Conservation (phyloP, 2,888 invertebrate species). For the Girardia tigrina region DNA sequence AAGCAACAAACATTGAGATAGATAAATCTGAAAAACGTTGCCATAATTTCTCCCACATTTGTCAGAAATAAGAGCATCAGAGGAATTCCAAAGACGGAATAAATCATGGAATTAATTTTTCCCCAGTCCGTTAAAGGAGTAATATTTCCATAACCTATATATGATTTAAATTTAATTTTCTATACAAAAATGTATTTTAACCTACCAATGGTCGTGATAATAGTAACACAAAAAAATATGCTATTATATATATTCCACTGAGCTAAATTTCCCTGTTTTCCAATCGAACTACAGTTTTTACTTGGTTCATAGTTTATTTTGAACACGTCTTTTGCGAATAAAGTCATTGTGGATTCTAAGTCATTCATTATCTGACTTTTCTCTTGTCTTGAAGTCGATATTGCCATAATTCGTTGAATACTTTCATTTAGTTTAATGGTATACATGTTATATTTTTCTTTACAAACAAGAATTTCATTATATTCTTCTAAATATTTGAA, state of each 20-base stretch:
- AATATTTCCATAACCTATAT: slow-evolving; percentile 49
- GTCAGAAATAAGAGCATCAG: slow-evolving; percentile 53
- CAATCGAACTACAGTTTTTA: slow-evolving; percentile 25
- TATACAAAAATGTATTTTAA: too few relatives aligned
- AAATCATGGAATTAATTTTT: slow-evolving; percentile 49
- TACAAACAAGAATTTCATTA: slow-evolving; percentile 41
- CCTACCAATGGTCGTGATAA: neutral
- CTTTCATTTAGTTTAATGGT: neutral
- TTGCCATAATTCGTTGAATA: neutral
- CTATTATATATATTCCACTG: neutral
- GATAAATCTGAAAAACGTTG: slow-evolving; percentile 52
- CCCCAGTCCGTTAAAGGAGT: slow-evolving; percentile 50
- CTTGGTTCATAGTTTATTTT: neutral
- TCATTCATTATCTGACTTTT: neutral
- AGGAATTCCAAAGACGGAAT: slow-evolving; percentile 52
- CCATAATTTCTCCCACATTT: slow-evolving; percentile 53
- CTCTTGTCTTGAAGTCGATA: neutral
- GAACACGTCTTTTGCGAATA: neutral
- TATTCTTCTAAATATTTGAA: slow-evolving; percentile 48
- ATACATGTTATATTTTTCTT: neutral
- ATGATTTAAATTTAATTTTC: too few relatives aligned
- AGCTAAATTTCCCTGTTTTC: neutral
- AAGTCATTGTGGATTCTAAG: neutral
- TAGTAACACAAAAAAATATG: slow-evolving; percentile 7
- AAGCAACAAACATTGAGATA: slow-evolving; percentile 41